Evolutionary conservation across 2,888 invertebrate species (phyloP).

Genomic region (Lamproptera curius): DNA sequence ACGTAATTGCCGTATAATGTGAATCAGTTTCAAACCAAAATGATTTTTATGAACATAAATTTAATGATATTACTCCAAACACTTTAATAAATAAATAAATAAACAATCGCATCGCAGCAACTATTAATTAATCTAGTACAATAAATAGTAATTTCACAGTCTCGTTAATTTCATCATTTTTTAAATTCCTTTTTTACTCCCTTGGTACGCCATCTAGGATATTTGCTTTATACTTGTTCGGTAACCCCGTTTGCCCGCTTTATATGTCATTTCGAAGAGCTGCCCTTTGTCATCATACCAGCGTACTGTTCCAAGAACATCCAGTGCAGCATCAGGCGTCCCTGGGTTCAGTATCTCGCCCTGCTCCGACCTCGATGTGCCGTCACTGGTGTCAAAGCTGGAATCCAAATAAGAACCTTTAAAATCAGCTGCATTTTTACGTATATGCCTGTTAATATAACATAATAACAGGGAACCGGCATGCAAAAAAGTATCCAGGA

Average conservation of each 20-base stretch:
- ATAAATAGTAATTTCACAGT: slow-evolving; percentile 37
- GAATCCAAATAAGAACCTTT: slow-evolving; percentile 33
- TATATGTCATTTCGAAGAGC: slow-evolving; percentile 71
- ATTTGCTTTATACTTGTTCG: slow-evolving; percentile 66
- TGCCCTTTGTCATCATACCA: slow-evolving; percentile 71
- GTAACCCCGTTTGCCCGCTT: slow-evolving; percentile 70
- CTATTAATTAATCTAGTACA: slow-evolving; percentile 18
- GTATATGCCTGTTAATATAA: too few relatives aligned
- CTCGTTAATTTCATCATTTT: slow-evolving; percentile 27
- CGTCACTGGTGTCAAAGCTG: slow-evolving; percentile 74
- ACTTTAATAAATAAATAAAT: slow-evolving; percentile 8
- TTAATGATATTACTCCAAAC: slow-evolving; percentile 5
- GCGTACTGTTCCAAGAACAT: slow-evolving; percentile 64
- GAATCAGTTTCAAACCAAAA: neutral
- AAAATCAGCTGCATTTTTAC: too few relatives aligned
- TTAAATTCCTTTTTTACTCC: slow-evolving; percentile 11
- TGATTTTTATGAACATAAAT: slow-evolving; percentile 12
- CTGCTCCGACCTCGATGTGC: slow-evolving; percentile 72
- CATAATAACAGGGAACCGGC: too few relatives aligned
- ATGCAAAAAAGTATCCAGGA: too few relatives aligned
- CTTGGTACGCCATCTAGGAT: slow-evolving; percentile 30
- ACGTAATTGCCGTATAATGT: too few relatives aligned
- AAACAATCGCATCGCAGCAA: slow-evolving; percentile 7
- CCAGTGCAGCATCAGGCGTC: slow-evolving; percentile 55
- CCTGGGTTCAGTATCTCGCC: slow-evolving; percentile 57